A percentile compares a stretch with the other conserved stretches of the same genome.
These are phyloP conservation scores for Stenchaetothrips biformis DNA, from an alignment of 2,888 invertebrate genomes.

Conservation along the genomic window DNA sequence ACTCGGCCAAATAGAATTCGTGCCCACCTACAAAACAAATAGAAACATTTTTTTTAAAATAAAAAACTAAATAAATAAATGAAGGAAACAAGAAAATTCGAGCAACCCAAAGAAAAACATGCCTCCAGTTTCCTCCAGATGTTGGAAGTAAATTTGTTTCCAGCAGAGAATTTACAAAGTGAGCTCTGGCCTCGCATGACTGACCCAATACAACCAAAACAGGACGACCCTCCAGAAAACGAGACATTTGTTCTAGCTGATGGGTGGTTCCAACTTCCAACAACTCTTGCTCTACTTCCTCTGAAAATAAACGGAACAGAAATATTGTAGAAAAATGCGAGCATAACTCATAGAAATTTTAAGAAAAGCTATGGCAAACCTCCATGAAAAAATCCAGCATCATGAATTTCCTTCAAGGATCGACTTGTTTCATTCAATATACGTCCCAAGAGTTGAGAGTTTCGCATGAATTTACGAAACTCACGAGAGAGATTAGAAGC, in stretches of 20 bases:
- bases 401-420: slow-evolving; percentile 56
- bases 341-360: not conserved
- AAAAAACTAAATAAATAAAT: slow-evolving; percentile 26
- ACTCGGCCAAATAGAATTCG: slow-evolving; percentile 56
- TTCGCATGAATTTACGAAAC: slow-evolving; percentile 52
- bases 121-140: slow-evolving; percentile 57
- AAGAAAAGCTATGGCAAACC: slow-evolving; percentile 46
- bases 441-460: slow-evolving; percentile 45
- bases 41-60: slow-evolving; percentile 13
- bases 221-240: slow-evolving; percentile 52
- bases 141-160: slow-evolving; percentile 61
- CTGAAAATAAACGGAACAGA: slow-evolving; percentile 39
- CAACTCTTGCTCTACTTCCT: slow-evolving; percentile 44
- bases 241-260: slow-evolving; percentile 41
- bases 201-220: slow-evolving; percentile 70
- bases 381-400: slow-evolving; percentile 53
- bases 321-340: slow-evolving; percentile 41
- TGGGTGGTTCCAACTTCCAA: slow-evolving; percentile 38
- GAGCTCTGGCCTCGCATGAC: slow-evolving; percentile 62
- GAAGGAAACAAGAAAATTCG: not conserved
- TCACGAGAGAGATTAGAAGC: slow-evolving; percentile 47
- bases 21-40: slow-evolving; percentile 45
- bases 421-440: slow-evolving; percentile 60
- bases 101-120: slow-evolving; percentile 24
- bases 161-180: slow-evolving; percentile 67